Evolutionary conservation across 1,140 invertebrate species (phyloP), one percentile per base, ranked within the genome.

Genomic region (Plutomurus gul): DNA sequence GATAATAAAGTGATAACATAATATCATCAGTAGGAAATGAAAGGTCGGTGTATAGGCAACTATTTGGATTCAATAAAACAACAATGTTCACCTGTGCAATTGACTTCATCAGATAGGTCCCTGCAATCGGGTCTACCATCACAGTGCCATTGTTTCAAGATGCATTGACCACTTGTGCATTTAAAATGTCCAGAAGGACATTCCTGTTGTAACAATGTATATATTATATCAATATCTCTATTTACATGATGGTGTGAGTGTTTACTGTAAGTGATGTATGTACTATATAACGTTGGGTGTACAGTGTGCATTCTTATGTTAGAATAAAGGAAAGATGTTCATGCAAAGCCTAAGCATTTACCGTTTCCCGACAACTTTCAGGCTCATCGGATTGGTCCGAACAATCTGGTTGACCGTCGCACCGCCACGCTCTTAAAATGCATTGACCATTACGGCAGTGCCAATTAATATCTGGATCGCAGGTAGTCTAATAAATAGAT

Each of bases 121-220:
- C 75, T 36, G 85, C 91, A 91, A 81, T 91, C 89, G 22, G 87
- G 84, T 71, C 88, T 86, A 1, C 85, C 86, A 82, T 90, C 88
- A 84, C 89, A 90, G 60, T 85, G 85, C 87, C 87, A 87, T 4
- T 84, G 85, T 8, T 76, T 83, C 10, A 86, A 85, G 27, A 88
- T 80, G 77, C 87, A 88, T 18, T 84, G 76, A 27, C 85, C 84
- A 80, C 86, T 51, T 51, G 81, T 84, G 78, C 87, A 88, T 1
- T 78, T 84, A 79, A 88, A 88, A 60, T 87, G 49, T 10, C 77
- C 84, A 84, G n/a, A n/a, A n/a, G 88, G 81, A 65, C 86, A 86
- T 7, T 81, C 47, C 27, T 80, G 56, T 39, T 74, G 75, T 10
- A 71, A 3, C 8, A 37, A 25, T 5, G 22, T 72, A 36, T 47